These are phyloP conservation scores for Hippocampus comes DNA, from an alignment of 2,113 vertebrate genomes.

Conservation along the genomic window DNA sequence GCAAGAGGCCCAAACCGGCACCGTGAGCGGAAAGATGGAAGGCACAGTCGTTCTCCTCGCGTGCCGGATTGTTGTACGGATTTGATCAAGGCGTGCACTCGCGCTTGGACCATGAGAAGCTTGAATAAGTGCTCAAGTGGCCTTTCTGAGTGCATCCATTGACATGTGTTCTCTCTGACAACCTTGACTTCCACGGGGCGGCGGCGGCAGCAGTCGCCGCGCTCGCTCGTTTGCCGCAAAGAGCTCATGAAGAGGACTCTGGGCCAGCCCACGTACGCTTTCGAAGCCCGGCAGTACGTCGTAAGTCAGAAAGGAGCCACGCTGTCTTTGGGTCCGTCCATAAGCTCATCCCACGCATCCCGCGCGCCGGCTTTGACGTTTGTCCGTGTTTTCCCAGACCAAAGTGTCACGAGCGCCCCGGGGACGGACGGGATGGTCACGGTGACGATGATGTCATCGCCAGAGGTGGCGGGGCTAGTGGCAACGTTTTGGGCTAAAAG, in stretches of 20 bases:
- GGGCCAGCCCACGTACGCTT: slow-evolving; percentile 91
- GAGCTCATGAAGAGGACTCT: slow-evolving; percentile 97
- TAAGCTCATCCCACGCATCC: slow-evolving; percentile 52
- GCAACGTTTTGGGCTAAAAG: too few relatives aligned
- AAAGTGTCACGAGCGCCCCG: slow-evolving; percentile 67
- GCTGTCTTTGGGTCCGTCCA: slow-evolving; percentile 75
- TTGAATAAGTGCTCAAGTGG: neutral
- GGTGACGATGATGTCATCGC: slow-evolving; percentile 22
- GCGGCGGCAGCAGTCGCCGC: slow-evolving; percentile 72
- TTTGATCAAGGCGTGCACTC: neutral
- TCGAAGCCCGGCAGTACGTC: slow-evolving; percentile 96
- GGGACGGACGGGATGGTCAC: slow-evolving; percentile 6
- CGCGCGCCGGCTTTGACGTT: slow-evolving; percentile 75
- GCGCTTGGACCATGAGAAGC: neutral
- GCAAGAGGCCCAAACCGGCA: too few relatives aligned
- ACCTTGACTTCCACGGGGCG: slow-evolving; percentile 27
- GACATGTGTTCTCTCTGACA: slow-evolving; percentile 77
- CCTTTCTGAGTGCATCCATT: neutral
- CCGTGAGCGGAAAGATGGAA: too few relatives aligned
- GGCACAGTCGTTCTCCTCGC: neutral
- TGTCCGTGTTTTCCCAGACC: slow-evolving; percentile 32
- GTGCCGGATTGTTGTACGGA: neutral
- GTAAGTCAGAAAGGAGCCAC: slow-evolving; percentile 79
- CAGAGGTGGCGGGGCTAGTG: neutral
- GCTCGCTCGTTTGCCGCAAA: slow-evolving; percentile 90